Evolutionary conservation across 1,140 invertebrate species (phyloP), one percentile per base, ranked within the genome.

Genomic region (Calosoma granatense): DNA sequence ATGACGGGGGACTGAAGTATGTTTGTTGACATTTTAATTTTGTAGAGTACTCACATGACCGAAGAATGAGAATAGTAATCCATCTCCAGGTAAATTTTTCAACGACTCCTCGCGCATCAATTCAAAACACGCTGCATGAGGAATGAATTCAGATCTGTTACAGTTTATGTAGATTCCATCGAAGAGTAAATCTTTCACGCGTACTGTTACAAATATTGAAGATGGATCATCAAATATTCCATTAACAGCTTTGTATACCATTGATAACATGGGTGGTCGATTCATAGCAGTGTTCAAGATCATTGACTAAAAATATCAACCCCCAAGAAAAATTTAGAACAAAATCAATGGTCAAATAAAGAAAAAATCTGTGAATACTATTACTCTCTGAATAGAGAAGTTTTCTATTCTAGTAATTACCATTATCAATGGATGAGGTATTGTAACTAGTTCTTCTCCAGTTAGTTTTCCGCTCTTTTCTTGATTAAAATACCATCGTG

Each of bases 161-260:
- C 87, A 90, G 58, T 88, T 82, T 14, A 90, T 78, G 0, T 76
- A 60, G 11, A 87, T 56, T 1, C 87, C 87, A 30, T 81, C 78
- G 63, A 88, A 90, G 19, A 90, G 71, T 14, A 89, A 60, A 54
- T 88, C 83, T 56, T 77, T 75, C 1, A 78, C 85, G 60, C 79
- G 82, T 0, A 74, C 77, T 19, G 73, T 80, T 1, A 83, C 19
- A 59, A 88, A 83, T 2, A 85, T 64, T 0, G 77, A 78, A 4
- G 71, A 66, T 0, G 81, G 82, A 20, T 81, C 78, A 4, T 79
- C 76, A 61, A 84, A 87, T 22, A 90, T 83, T 19, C 73, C 70
- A 51, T 62, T 74, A 58, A 79, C 74, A 30, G 66, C 77, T 68
- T 82, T 81, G 65, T 71, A 76, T 6, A 79, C 65, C 1, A 84